Base-by-base conservation (phyloP, 2,797 vertebrate species). In the Peromyscus attwateri region DNA sequence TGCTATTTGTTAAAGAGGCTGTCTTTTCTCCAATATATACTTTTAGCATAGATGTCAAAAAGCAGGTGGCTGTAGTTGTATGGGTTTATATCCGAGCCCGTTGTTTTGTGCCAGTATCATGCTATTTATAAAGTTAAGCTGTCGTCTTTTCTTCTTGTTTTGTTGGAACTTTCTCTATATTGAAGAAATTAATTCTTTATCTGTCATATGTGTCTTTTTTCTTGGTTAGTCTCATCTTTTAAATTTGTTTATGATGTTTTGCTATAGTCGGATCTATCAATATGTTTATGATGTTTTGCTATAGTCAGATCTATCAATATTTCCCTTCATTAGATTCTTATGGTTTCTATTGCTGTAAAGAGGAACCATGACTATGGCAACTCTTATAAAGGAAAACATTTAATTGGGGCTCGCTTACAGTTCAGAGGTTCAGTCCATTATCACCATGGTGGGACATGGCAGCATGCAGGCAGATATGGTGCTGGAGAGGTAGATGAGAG, bases 111-210 rank as follows among this genome's bases (percentile, higher is more conserved):
- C 75, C 76, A 77, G 25, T 46, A 49, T 27, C 40, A 76, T 76
- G 73, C 37, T 76, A 25, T 43, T 76, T 76, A 14, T 21, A 82
- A 55, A 55, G 66, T 64, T 52, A 85, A 91, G 21, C 70, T 77
- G 34, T 80, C 81, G 23, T 37, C 29, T 87, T 87, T 96, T 87
- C 57, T 43, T 89, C 11, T 75, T 92, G 31, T 19, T 94, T 84
- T 89, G 9, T 81, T 66, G 43, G 29, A 84, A 7, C 12, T 79
- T 21, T 80, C 25, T 83, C 81, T 46, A 25, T 73, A 57, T 37
- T 49, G 37, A 90, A n/a, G 34, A 87, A 73, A 84, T 89, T 88
- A 70, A 40, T 49, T 76, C 12, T 34, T 80, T 80, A n/a, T 71
- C 31, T n/a, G 43, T 34, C 49, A 49, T 55, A 80, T n/a, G 31